Evolutionary conservation across 2,888 invertebrate species (phyloP).

Genomic region (Machimus rusticus): DNA sequence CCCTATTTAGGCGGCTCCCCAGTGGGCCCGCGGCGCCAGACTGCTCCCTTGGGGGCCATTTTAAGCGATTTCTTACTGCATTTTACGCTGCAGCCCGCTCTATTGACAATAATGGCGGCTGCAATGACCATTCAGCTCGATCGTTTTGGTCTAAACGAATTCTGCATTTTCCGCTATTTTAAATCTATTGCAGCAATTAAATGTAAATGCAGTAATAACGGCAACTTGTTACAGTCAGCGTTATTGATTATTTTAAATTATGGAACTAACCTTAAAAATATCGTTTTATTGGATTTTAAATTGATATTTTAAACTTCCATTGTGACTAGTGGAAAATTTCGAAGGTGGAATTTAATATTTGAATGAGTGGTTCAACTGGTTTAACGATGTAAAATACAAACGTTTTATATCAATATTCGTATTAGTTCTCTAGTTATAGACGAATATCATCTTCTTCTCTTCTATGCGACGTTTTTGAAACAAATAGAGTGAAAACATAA

Average conservation of each 20-base stretch:
- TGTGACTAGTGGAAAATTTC: no score
- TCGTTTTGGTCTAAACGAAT: background rate
- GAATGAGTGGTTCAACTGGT: no score
- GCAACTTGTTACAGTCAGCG: background rate
- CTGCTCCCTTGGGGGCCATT: background rate
- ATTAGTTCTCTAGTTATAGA: no score
- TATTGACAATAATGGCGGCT: background rate
- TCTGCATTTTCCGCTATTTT: background rate
- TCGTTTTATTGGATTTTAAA: background rate
- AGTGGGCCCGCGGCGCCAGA: background rate
- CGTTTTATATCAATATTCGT: no score
- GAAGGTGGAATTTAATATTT: no score
- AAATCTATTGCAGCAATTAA: background rate
- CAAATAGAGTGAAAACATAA: no score
- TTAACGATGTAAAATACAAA: no score
- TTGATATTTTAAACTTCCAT: no score
- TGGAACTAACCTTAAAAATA: background rate
- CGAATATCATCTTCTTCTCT: no score
- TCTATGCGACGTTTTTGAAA: no score
- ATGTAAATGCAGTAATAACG: background rate
- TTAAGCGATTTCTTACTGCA: background rate
- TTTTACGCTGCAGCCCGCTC: background rate
- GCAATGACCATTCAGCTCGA: background rate
- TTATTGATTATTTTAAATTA: background rate
- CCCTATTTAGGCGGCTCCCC: background rate